These are phyloP conservation scores for Hydractinia symbiolongicarpus DNA, from an alignment of 30 jellyfish, hydroid and myxozoan genomes.

Conservation along the genomic window DNA sequence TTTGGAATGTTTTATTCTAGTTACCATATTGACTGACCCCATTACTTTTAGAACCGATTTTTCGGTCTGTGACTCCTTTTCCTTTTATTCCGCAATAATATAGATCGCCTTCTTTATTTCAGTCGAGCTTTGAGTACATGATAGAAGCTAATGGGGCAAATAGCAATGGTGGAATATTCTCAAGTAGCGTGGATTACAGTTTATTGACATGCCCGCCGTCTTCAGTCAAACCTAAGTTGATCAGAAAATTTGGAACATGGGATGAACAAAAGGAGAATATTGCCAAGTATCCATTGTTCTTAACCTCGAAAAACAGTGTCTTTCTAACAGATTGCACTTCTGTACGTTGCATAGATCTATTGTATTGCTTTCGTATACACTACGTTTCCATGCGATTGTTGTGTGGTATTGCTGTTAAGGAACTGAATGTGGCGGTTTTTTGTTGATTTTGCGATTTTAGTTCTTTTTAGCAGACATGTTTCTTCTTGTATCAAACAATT, in stretches of 20 bases:
- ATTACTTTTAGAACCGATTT: no score
- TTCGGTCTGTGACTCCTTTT: no score
- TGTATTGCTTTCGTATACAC: background rate
- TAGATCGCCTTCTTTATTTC: background rate
- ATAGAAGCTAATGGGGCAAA: conserved; percentile 75
- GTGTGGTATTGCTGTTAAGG: background rate
- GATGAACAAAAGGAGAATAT: conserved; percentile 51
- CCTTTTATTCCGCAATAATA: no score
- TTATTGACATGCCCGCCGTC: conserved; percentile 39
- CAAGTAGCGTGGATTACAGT: conserved; percentile 35
- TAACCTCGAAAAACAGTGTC: conserved; percentile 40
- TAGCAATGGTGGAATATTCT: conserved; percentile 76
- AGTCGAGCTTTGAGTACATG: conserved; percentile 63
- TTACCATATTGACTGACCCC: no score
- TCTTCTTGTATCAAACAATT: no score
- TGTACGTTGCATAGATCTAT: conserved; percentile 36
- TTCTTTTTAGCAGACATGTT: background rate
- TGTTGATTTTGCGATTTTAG: background rate
- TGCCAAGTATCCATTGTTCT: conserved; percentile 35
- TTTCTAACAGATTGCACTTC: conserved; percentile 41
- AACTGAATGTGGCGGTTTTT: background rate
- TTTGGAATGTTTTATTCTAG: no score
- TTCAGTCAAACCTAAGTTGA: conserved; percentile 36
- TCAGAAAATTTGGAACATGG: conserved; percentile 70
- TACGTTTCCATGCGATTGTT: background rate